Evolutionary conservation across 2,113 vertebrate species (phyloP).

Genomic region (Caloenas nicobarica): DNA sequence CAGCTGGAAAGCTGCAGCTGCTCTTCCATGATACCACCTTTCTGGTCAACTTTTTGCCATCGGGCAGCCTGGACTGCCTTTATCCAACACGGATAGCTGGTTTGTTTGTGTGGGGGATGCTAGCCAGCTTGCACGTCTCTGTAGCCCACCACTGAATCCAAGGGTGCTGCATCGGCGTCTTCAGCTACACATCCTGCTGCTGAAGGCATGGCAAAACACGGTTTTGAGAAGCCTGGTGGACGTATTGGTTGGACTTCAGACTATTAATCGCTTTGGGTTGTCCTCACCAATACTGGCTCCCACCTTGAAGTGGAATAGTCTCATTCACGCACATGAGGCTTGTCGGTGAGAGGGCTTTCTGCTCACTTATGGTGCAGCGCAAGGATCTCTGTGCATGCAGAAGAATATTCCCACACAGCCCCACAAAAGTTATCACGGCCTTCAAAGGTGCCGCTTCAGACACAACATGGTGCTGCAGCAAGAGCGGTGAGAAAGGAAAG

Average conservation of each 20-base stretch:
- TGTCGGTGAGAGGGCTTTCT: background rate
- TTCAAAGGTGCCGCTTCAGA: background rate
- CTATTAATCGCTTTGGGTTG: background rate
- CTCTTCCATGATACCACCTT: background rate
- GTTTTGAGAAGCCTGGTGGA: background rate
- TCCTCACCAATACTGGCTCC: background rate
- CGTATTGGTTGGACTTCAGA: background rate
- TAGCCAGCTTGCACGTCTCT: background rate
- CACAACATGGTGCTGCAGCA: background rate
- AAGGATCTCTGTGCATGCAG: background rate
- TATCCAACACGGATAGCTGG: background rate
- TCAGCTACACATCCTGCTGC: background rate
- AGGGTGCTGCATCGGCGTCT: background rate
- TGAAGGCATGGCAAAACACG: background rate
- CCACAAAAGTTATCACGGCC: background rate
- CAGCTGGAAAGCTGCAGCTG: background rate
- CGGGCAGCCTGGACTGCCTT: background rate
- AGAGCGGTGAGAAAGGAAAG: background rate
- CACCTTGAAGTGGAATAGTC: background rate
- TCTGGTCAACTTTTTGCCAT: background rate
- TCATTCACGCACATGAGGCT: background rate
- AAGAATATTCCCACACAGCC: background rate
- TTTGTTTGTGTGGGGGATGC: background rate
- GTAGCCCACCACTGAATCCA: background rate
- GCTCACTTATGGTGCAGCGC: fast-evolving